phyloP scores from a whole-genome alignment of 2,797 vertebrate genomes.

The Aeoliscus strigatus region DNA sequence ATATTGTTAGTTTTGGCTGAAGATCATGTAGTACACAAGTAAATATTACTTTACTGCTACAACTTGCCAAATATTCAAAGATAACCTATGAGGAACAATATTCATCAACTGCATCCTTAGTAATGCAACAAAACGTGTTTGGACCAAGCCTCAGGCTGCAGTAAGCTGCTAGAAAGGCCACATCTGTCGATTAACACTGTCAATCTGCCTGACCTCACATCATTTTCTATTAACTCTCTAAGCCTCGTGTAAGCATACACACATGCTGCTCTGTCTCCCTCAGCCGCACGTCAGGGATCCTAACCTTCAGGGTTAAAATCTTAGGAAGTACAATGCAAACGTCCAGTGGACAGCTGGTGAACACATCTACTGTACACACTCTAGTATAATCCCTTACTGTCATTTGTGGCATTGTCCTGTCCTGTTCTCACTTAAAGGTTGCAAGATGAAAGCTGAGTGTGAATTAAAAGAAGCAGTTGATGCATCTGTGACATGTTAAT shows the following conservation, averaged over 20 bases:
- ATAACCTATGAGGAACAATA: neutral
- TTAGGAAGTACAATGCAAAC: conserved; percentile 39
- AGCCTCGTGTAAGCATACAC: conserved; percentile 5
- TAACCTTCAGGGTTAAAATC: conserved; percentile 30
- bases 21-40: too few species aligned
- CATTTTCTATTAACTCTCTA: conserved; percentile 56
- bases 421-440: conserved; percentile 6
- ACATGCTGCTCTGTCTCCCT: conserved; percentile 2
- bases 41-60: too few species aligned
- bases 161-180: conserved; percentile 38
- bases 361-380: conserved; percentile 19
- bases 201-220: conserved; percentile 52
- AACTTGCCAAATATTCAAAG: neutral
- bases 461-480: conserved; percentile 7
- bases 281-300: conserved; percentile 12
- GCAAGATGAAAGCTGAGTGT: neutral
- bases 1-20: too few species aligned
- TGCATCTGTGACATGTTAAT: conserved; percentile 10
- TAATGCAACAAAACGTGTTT: conserved; percentile 30
- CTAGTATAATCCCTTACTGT: conserved; percentile 12
- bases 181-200: conserved; percentile 56
- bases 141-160: conserved; percentile 29
- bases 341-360: conserved; percentile 34
- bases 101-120: conserved; percentile 13
- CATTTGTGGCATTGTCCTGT: conserved; percentile 16